Evolutionary conservation across 2,113 vertebrate species (phyloP), one percentile per base, ranked within the genome.

Genomic region (Campylomormyrus numenius): DNA sequence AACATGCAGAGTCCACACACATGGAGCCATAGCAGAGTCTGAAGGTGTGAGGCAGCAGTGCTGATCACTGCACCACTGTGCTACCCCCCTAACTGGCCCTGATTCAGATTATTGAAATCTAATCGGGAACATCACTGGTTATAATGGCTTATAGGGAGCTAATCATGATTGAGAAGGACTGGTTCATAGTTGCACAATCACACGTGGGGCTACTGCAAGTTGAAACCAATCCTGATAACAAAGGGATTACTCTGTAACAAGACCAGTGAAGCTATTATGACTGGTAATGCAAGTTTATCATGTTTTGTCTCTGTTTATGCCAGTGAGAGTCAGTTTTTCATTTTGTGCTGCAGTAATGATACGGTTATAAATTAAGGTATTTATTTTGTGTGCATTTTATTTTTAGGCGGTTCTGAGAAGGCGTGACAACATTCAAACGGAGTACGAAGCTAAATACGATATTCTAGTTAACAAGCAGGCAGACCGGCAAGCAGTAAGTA

Each of bases 381-480:
- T 42, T 56, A 45, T 87, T 66, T 15, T 11, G 62, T 66, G n/a
- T 50, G 27, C 19, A 0, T 11, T n/a, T 56, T 83, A 39, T 85
- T n/a, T 62, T 46, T 31, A 99, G 98, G 95, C 96, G 45, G 98
- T 98, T 89, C 94, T 98, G 95, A 97, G 95, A 93, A 97, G 98
- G 91, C 96, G 98, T 95, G 98, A 99, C 95, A 97, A 97, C 95
- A 98, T 99, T 91, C 98, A 99, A 94, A 95, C 96, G 0, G 97
- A 98, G 90, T 95, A 97, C 0, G 97, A 99, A 91, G 96, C 96
- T 91, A 98, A 94, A 95, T 95, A 95, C 11, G 98, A 99, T 90
- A 94, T 96, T 77, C 92, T 98, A 91, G 93, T 92, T 35, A 94
- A 90, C 89, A 98, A 94, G 94, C 98, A 96, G 92, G 89, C 91